These are phyloP conservation scores for Eidolon dupreanum DNA, from an alignment of 2,797 vertebrate species.

Conservation along the genomic window DNA sequence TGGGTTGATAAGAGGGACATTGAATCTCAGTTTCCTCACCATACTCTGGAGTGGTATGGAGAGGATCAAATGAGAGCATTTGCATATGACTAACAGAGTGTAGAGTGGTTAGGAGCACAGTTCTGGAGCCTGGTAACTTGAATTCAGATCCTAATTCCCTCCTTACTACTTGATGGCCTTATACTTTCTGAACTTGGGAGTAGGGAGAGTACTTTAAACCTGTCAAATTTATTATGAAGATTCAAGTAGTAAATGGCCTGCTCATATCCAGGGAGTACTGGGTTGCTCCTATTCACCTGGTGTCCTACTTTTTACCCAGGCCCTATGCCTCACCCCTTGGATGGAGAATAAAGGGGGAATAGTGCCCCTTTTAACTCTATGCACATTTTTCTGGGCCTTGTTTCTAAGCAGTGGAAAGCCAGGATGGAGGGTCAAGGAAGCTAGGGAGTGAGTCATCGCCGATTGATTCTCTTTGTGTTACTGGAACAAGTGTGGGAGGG, in stretches of 20 bases:
- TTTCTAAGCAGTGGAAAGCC: slow-evolving; percentile 42
- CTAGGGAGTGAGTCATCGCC: slow-evolving; percentile 57
- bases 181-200: neutral
- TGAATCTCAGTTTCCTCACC: neutral
- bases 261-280: neutral
- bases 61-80: neutral
- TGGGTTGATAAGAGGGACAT: neutral
- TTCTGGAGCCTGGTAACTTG: neutral
- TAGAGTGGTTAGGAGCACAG: neutral
- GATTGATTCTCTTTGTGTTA: slow-evolving; percentile 34
- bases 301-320: neutral
- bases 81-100: neutral
- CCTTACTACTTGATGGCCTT: neutral
- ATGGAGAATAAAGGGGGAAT: neutral
- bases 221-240: neutral
- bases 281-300: neutral
- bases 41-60: neutral
- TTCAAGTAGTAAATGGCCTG: neutral
- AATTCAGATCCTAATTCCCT: neutral
- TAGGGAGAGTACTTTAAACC: neutral
- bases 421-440: slow-evolving; percentile 49
- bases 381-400: neutral
- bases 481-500: slow-evolving; percentile 64
- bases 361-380: neutral
- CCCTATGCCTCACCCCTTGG: neutral